phyloP scores from a whole-genome alignment of 2,113 vertebrate genomes.

The Ceratotherium simum region DNA sequence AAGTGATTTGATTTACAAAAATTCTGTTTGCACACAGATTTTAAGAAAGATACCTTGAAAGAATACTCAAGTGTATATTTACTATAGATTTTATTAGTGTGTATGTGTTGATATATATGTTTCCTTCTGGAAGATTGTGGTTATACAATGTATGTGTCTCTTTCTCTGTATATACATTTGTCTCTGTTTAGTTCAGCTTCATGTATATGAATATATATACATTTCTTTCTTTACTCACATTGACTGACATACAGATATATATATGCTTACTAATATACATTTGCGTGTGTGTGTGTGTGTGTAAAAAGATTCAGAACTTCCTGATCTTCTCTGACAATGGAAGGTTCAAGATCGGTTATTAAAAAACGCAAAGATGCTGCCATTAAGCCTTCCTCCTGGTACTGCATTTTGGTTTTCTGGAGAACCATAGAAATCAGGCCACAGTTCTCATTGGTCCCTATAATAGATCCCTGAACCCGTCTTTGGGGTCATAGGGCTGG shows the following conservation, averaged over 20 bases:
- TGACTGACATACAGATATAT: neutral
- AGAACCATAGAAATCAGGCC: neutral
- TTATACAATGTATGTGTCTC: neutral
- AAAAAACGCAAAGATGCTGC: neutral
- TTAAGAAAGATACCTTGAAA: slow-evolving; percentile 43
- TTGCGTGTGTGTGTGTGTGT: neutral
- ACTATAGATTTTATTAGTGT: slow-evolving; percentile 21
- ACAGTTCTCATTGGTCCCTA: rapidly evolving
- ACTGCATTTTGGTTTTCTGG: neutral
- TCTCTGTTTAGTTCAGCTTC: neutral
- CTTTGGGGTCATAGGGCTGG: neutral
- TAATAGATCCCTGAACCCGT: too few species aligned
- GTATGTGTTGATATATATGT: neutral
- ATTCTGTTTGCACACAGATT: neutral
- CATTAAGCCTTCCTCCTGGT: neutral
- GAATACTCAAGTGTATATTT: neutral
- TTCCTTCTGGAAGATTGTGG: neutral
- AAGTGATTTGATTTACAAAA: slow-evolving; percentile 31
- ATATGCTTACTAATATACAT: neutral
- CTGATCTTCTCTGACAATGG: neutral
- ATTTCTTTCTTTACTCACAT: neutral
- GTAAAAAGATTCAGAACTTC: neutral
- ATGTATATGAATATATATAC: neutral
- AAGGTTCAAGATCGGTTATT: neutral
- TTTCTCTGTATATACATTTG: neutral